Conservation (phyloP, 2,888 invertebrate species). For the Salticus scenicus region DNA sequence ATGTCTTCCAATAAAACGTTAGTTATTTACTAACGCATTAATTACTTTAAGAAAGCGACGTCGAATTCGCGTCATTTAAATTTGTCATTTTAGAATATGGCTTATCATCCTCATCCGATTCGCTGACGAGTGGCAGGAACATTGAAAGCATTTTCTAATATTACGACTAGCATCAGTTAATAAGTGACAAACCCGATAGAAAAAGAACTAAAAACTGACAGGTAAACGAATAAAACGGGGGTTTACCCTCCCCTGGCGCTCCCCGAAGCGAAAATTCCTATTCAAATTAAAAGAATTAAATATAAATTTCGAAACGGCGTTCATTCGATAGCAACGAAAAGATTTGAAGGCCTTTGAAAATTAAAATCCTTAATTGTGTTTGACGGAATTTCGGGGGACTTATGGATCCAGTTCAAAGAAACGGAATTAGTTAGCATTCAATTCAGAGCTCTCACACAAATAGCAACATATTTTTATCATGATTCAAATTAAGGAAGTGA, state of each 20-base stretch:
- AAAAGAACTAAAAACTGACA: slow-evolving; percentile 11
- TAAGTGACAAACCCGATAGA: background rate
- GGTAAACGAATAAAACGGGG: background rate
- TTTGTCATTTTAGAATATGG: background rate
- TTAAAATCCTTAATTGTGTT: slow-evolving; percentile 60
- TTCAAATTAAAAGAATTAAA: slow-evolving; percentile 19
- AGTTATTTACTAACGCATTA: too few relatives aligned
- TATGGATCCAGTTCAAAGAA: background rate
- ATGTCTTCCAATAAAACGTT: too few relatives aligned
- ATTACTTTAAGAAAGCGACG: background rate
- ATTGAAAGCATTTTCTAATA: background rate
- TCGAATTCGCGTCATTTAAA: background rate
- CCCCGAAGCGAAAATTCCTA: background rate
- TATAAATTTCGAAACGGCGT: background rate
- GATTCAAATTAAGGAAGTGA: background rate
- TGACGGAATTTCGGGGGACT: background rate
- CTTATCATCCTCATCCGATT: background rate
- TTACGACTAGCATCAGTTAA: background rate
- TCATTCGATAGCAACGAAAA: background rate
- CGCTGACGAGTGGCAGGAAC: background rate
- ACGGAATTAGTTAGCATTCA: background rate
- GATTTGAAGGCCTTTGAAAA: slow-evolving; percentile 32
- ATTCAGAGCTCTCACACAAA: background rate
- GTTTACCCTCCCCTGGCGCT: background rate
- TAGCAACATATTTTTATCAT: background rate